A percentile compares a stretch with the other conserved stretches of the same genome.
Evolutionary conservation across 2,888 invertebrate species (phyloP).

Genomic region (Polydrusus cervinus): DNA sequence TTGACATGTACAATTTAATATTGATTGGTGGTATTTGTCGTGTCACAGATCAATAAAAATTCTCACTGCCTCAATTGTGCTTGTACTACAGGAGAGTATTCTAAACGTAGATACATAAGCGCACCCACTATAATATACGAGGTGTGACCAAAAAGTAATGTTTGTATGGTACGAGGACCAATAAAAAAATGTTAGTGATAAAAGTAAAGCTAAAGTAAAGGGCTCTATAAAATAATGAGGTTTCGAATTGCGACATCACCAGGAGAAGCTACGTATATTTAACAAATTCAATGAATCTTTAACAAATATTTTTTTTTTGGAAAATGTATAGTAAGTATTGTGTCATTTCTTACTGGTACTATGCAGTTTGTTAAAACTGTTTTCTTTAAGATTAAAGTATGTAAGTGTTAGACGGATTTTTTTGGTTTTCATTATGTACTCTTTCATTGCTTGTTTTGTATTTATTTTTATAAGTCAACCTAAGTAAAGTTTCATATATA

Average conservation of each 20-base stretch:
- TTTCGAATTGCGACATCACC: conserved; percentile 16
- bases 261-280: neutral
- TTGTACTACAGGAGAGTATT: conserved; percentile 13
- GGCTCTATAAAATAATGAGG: no score
- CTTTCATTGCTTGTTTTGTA: conserved; percentile 2
- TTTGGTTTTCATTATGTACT: conserved; percentile 31
- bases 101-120: neutral
- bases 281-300: conserved; percentile 11
- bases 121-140: conserved; percentile 9
- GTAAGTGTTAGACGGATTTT: conserved; percentile 50
- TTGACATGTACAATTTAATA: no score
- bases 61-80: no score
- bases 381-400: conserved; percentile 28
- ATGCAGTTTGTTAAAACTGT: conserved; percentile 34
- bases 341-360: conserved; percentile 25
- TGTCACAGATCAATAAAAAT: no score
- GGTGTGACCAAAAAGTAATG: conserved; percentile 24
- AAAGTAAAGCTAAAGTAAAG: no score
- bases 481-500: neutral
- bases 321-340: conserved; percentile 6
- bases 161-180: neutral
- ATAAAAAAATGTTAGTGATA: neutral
- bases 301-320: conserved; percentile 9
- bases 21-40: no score
- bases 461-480: conserved; percentile 6